These are phyloP conservation scores for Dusona sp. DNA, from an alignment of 2,888 invertebrate species.

Conservation along the genomic window DNA sequence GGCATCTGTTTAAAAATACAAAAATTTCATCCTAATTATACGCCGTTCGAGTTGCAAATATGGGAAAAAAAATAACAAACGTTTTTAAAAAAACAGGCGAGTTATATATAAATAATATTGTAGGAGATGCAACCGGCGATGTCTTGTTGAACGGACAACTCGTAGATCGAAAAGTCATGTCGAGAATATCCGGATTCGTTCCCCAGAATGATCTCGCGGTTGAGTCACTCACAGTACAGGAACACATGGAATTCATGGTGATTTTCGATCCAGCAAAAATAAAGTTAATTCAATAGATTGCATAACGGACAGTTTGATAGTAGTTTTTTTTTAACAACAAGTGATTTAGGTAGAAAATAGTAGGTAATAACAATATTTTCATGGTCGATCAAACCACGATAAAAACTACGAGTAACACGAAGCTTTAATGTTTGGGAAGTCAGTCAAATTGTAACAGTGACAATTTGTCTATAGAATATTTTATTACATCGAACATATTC, in stretches of 20 bases:
- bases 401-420: background rate
- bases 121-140: conserved; percentile 88
- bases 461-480: background rate
- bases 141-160: conserved; percentile 89
- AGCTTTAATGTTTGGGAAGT: background rate
- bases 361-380: background rate
- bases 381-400: background rate
- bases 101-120: conserved; percentile 18
- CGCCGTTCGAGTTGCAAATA: conserved; percentile 2
- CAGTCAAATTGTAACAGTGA: background rate
- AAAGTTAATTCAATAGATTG: background rate
- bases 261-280: conserved; percentile 72
- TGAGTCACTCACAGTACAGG: conserved; percentile 91
- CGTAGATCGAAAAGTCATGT: conserved; percentile 88
- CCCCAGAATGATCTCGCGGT: conserved; percentile 94
- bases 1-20: background rate
- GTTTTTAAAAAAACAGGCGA: background rate
- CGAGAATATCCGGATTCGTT: conserved; percentile 93
- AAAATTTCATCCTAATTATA: background rate
- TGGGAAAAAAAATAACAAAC: background rate
- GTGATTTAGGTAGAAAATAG: background rate
- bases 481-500: background rate
- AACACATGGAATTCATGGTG: conserved; percentile 95
- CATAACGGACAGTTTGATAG: background rate
- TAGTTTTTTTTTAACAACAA: background rate